Conservation (phyloP, 2,113 vertebrate species). For the Gnathonemus echidnorhynchus region DNA sequence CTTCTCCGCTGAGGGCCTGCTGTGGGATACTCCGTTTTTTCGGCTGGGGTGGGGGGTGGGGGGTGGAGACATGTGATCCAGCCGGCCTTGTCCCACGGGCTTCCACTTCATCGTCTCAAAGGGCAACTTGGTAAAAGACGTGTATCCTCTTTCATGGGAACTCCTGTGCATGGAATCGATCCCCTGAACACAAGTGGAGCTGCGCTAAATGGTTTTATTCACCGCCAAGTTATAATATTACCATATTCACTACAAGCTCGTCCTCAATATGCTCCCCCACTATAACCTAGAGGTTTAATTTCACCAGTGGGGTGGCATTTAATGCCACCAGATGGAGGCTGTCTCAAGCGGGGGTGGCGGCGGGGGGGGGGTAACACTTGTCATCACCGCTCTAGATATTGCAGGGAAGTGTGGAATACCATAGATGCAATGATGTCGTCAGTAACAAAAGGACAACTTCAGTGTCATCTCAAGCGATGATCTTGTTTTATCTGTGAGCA, state of each 20-base stretch:
- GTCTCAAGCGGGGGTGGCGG: not conserved
- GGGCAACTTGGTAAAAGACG: constrained; percentile 44
- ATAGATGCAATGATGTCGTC: not conserved
- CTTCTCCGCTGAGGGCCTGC: constrained; percentile 14
- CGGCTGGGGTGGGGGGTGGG: not conserved
- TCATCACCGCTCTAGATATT: not conserved
- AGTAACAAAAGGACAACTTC: not conserved
- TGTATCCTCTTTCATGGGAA: constrained; percentile 59
- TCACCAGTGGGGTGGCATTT: not conserved
- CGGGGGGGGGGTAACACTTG: not conserved
- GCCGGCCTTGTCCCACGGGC: constrained; percentile 29
- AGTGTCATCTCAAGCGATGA: not conserved
- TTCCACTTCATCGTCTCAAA: constrained; percentile 40
- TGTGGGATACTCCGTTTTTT: constrained; percentile 13
- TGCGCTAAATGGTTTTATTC: not conserved
- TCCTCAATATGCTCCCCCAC: not conserved
- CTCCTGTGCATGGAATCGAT: constrained; percentile 32
- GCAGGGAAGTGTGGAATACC: not conserved
- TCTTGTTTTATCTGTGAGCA: not conserved
- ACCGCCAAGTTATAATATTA: not conserved
- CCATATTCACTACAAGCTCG: not conserved
- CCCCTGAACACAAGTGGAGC: constrained; percentile 17
- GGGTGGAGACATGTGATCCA: constrained; percentile 40
- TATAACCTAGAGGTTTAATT: not conserved
- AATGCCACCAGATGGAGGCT: constrained; percentile 3